Evolutionary conservation across 2,888 invertebrate species (phyloP), one percentile per base, ranked within the genome.

Genomic region (Callinectes sapidus): DNA sequence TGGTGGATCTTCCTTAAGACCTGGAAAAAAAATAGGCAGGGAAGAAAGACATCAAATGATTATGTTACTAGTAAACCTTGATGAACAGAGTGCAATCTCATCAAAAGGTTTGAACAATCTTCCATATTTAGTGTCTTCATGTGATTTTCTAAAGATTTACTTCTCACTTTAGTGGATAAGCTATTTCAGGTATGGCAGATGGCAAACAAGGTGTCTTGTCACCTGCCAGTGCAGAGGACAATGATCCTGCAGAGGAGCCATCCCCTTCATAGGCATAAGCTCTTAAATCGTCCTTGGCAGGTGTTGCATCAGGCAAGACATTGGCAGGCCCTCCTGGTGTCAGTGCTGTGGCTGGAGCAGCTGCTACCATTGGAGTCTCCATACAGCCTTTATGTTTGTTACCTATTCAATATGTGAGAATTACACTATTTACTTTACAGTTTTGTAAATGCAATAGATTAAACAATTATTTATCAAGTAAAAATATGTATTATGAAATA

Each of bases 261-360:
- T 94, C 94, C 48, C 94, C 94, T 55, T 94, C 94, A 66, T 94
- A 94, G 48, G 94, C 94, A 77, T 94, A 94, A n/a, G 94, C 93
- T 87, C 94, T 77, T 14, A 94, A 88, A 55, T 94, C 94, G 39
- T 94, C 94, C 71, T 88, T 61, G 89, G 90, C 92, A 42, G 90
- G 77, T 13, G 89, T 81, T 6, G 87, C 48, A 42, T 91, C 90
- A 18, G 81, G 89, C 54, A 16, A 88, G 32, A 23, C 16, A 16
- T 16, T 42, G 28, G 8, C n/a, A 55, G 10, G 55, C 28, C 32
- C 18, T 39, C 66, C 89, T 89, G 66, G 35, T 16, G 14, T 87
- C 16, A 55, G 54, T 55, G 48, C 87, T n/a, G 28, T 28, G 28
- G 71, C 87, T 28, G 71, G 23, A 1, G n/a, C 10, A 3, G n/a